These are phyloP conservation scores for Reticulitermes speratus DNA, from an alignment of 1,140 invertebrate species.

Conservation along the genomic window DNA sequence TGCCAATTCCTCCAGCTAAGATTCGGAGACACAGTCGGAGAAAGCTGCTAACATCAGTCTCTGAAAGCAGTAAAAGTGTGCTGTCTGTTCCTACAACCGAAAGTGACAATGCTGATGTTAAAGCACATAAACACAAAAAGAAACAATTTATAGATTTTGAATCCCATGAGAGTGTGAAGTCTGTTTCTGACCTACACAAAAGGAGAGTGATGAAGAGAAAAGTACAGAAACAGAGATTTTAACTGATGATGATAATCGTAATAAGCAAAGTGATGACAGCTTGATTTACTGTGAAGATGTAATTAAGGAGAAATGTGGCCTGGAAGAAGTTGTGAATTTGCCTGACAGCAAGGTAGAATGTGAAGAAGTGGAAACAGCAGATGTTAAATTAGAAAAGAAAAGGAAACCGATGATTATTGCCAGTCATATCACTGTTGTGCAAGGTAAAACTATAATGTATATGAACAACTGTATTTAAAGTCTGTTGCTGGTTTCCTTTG, in stretches of 20 bases:
- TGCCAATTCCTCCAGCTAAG: not conserved
- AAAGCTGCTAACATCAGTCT: not conserved
- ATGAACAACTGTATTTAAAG: not conserved
- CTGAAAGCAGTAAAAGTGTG: not conserved
- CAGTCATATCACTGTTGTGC: conserved; percentile 13
- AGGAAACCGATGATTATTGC: conserved; percentile 12
- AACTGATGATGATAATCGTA: not conserved
- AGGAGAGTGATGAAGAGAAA: not conserved
- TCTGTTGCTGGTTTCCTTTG: not conserved
- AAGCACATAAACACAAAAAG: not conserved
- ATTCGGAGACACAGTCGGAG: not conserved
- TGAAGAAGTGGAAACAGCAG: not conserved
- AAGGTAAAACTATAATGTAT: not conserved
- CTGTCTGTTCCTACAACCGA: too few relatives aligned
- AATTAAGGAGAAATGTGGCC: not conserved
- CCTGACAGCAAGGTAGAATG: not conserved
- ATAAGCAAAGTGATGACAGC: not conserved
- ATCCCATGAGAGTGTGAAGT: not conserved
- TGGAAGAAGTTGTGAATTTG: not conserved
- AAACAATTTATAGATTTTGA: not conserved
- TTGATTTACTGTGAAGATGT: not conserved
- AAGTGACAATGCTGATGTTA: not conserved
- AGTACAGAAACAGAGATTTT: not conserved
- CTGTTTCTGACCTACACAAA: not conserved
- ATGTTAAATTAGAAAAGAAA: conserved; percentile 7